These are phyloP conservation scores for Heliconius melpomene DNA, from an alignment of 1,140 invertebrate genomes.

Conservation along the genomic window DNA sequence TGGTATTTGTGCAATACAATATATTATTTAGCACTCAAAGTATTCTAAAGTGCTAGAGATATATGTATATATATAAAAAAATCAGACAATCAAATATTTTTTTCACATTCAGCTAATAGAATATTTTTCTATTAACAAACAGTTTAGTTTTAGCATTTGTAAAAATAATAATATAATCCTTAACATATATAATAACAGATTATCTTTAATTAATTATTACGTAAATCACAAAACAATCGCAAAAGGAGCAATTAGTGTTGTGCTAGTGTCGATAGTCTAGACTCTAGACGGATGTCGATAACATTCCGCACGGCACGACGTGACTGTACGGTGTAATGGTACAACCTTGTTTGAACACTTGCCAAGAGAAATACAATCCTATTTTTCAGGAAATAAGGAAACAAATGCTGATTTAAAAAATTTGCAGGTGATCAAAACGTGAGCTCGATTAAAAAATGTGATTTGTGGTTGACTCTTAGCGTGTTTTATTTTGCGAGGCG, in stretches of 20 bases:
- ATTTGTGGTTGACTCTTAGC: slow-evolving; percentile 73
- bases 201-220: slow-evolving; percentile 45
- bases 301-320: slow-evolving; percentile 70
- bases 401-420: slow-evolving; percentile 8
- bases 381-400: slow-evolving; percentile 19
- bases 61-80: no score
- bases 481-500: slow-evolving; percentile 73
- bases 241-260: slow-evolving; percentile 77
- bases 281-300: slow-evolving; percentile 73
- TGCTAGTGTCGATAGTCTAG: slow-evolving; percentile 70
- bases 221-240: slow-evolving; percentile 74
- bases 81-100: no score
- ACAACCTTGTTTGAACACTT: slow-evolving; percentile 39
- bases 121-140: no score
- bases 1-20: no score
- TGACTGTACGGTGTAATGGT: slow-evolving; percentile 65
- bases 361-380: slow-evolving; percentile 40
- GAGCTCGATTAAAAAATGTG: slow-evolving; percentile 79
- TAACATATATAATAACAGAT: neutral
- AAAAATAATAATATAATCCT: no score
- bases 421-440: slow-evolving; percentile 56
- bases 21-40: no score
- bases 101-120: no score
- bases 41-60: no score
- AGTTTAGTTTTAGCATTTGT: no score